Base-by-base conservation (phyloP, 2,113 vertebrate genomes). In the Pteruthius melanotis region DNA sequence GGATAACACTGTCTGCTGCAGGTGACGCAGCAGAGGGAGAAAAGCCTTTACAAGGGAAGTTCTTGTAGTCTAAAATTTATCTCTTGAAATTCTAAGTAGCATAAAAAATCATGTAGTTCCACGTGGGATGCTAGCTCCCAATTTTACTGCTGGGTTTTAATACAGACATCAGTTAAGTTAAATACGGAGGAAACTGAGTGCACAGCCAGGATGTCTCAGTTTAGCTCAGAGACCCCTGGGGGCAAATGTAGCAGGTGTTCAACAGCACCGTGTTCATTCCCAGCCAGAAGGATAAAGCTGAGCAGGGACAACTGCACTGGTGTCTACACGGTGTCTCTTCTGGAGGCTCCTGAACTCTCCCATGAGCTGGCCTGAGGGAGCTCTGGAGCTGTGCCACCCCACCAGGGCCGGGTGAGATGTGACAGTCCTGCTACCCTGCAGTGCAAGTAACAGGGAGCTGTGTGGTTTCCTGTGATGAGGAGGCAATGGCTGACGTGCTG, bases 381-480 rank as follows among this genome's bases (percentile, higher is more conserved):
- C n/a, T 50, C 65, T 49, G 65, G 39, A 83, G 70, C 81, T 7
- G 6, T 77, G 79, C 50, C 52, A 7, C 54, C 0, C 0, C 3
- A 1, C 37, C 1, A 7, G 77, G 23, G 28, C 60, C 0, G 0
- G 57, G 42, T 31, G 33, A 64, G 53, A 16, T 22, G 42, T 54
- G 81, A 13, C 0, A 0, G 35, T 18, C 4, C 33, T 0, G 0
- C 64, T 71, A 44, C 49, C 15, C 21, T 59, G 71, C 35, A 22
- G 33, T 1, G 27, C 45, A 16, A 28, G n/a, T 79, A 35, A 26
- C 10, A 26, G 66, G 54, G 35, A 20, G 28, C 33, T 0, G 1
- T 13, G 31, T 68, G 66, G 27, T 44, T 33, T 21, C 2, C 0
- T 10, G 3, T 0, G 1, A 6, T 13, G 35, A 27, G 27, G 49